Base-by-base conservation (phyloP, 2,797 vertebrate species). In the Australoheros facetus region DNA sequence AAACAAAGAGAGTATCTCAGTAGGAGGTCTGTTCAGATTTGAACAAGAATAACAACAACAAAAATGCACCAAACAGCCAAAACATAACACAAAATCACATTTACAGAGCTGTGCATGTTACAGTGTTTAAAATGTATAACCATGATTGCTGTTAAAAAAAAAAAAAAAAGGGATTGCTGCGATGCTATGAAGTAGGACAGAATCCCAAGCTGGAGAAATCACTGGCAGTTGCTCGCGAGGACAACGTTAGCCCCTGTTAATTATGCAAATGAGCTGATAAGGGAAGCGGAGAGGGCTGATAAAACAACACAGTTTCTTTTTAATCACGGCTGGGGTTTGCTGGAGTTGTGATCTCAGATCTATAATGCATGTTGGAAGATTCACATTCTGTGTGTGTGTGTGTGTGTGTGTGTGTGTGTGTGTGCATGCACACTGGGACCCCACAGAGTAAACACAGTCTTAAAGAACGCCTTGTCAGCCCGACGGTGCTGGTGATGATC, bases 181-280 rank as follows among this genome's bases (percentile, higher is more conserved):
- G 75, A 81, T 55, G 10, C 66, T 5, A 19, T 37, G 69, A 88
- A 87, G 79, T 78, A 62, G 85, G 82, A 84, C 89, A 88, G 75
- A 83, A 82, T 73, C n/a, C 77, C 57, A 81, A 78, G 70, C 79
- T 59, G 87, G n/a, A 79, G 60, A 80, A 88, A 84, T 89, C 74
- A 80, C 79, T 75, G 77, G 66, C 78, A 30, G 81, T 75, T 54
- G 59, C 73, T 84, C 1, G 42, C 1, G 42, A 92, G 84, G 87
- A 89, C 75, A 11, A 51, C 71, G 58, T 83, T 88, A 88, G 89
- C 83, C 84, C 42, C 77, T 56, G 88, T 84, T 94, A 93, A 94
- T 94, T 93, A 94, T 93, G 91, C 88, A 94, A 95, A 93, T 89
- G 79, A 89, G 88, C 78, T 77, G 94, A 95, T 93, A 93, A 92